Percentiles rank a stretch among this genome's conserved stretches.
Conservation (phyloP, 2,113 vertebrate species). For the Podocnemis expansa region DNA sequence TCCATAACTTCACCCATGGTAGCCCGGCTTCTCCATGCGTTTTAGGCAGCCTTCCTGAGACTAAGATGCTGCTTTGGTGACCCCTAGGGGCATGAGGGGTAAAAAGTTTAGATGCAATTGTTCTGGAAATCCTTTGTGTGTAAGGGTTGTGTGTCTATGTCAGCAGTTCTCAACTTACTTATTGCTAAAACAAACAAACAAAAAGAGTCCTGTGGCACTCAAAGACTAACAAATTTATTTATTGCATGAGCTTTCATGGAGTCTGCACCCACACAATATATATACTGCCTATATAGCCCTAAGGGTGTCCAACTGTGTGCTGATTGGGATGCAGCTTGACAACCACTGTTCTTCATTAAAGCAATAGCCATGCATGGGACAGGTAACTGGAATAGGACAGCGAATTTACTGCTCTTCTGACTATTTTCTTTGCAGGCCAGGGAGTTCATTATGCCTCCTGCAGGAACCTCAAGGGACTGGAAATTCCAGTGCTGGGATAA, state of each 20-base stretch:
- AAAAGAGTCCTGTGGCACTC: too few relatives aligned
- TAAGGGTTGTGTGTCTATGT: not conserved
- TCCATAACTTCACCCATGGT: not conserved
- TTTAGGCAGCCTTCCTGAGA: not conserved
- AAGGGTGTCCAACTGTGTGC: too few relatives aligned
- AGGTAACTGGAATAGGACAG: not conserved
- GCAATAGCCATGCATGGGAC: fast-evolving
- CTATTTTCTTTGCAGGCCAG: not conserved
- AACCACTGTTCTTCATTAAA: not conserved
- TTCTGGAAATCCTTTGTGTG: not conserved
- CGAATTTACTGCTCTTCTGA: not conserved
- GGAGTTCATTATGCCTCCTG: not conserved
- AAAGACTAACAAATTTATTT: too few relatives aligned
- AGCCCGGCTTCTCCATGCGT: not conserved
- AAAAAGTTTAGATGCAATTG: not conserved
- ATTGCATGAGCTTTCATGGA: too few relatives aligned
- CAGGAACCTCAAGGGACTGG: not conserved
- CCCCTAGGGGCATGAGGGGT: not conserved
- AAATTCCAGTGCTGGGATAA: not conserved
- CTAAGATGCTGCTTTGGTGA: not conserved
- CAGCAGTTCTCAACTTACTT: too few relatives aligned
- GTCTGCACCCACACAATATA: too few relatives aligned
- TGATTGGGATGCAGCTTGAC: too few relatives aligned
- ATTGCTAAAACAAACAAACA: too few relatives aligned
- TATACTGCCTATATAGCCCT: too few relatives aligned